A percentile compares a stretch with the other conserved stretches of the same genome.
These are phyloP conservation scores for Prinia subflava DNA, from an alignment of 2,113 vertebrate genomes.

Conservation along the genomic window DNA sequence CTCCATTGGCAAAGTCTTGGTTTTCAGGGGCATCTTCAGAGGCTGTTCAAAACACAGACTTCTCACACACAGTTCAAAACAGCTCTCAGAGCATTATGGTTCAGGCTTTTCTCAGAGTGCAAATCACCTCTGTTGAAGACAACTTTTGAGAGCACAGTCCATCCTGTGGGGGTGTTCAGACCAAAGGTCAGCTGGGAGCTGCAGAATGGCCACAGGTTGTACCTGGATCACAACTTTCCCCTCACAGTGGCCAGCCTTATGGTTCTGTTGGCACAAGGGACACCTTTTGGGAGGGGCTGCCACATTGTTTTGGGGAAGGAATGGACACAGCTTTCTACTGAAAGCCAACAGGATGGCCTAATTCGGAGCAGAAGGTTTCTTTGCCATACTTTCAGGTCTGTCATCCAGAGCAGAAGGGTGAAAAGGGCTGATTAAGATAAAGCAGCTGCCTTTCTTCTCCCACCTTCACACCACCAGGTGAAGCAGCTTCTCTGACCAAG, in stretches of 20 bases:
- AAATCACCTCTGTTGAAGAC: not conserved
- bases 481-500: not conserved
- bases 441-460: not conserved
- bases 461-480: not conserved
- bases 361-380: not conserved
- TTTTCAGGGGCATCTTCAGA: not conserved
- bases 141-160: not conserved
- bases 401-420: not conserved
- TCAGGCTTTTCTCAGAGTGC: not conserved
- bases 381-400: not conserved
- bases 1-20: not conserved
- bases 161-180: not conserved
- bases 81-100: not conserved
- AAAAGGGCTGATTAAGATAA: not conserved
- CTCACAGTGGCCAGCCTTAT: fast-evolving
- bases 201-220: not conserved
- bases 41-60: not conserved
- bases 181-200: not conserved
- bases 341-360: not conserved
- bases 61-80: not conserved
- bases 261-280: not conserved
- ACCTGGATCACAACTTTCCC: not conserved
- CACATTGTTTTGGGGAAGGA: not conserved
- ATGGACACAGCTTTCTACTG: fast-evolving
- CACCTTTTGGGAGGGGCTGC: fast-evolving